Evolutionary conservation across 2,888 invertebrate genomes (phyloP).

Genomic region (Fissipunctia ypsillon): DNA sequence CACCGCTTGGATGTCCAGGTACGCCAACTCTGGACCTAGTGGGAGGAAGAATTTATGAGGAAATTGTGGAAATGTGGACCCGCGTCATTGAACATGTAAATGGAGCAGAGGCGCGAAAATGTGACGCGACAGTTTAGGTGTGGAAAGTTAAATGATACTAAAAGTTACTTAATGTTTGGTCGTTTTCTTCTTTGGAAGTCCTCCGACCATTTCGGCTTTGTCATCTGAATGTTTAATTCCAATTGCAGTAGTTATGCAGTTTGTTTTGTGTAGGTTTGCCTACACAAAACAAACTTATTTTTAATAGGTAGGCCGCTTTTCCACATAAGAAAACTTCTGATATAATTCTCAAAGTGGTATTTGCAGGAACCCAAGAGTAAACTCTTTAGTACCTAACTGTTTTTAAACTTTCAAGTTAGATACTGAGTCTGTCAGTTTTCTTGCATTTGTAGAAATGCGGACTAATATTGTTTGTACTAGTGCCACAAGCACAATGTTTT

Average conservation of each 20-base stretch:
- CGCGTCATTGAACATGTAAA: slow-evolving; percentile 8
- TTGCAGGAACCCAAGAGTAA: neutral
- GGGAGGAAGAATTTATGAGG: slow-evolving; percentile 3
- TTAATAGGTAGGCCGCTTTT: neutral
- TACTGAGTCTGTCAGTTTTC: neutral
- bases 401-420: too few species aligned
- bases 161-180: too few species aligned
- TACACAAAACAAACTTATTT: too few species aligned
- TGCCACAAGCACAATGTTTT: too few species aligned
- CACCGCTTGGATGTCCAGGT: slow-evolving; percentile 75
- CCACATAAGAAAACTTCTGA: neutral
- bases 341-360: neutral
- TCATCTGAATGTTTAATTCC: neutral
- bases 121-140: neutral
- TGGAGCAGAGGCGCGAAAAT: neutral
- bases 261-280: neutral
- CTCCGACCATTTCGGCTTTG: too few species aligned
- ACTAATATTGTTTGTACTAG: neutral
- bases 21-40: slow-evolving; percentile 76
- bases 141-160: too few species aligned
- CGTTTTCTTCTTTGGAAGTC: too few species aligned
- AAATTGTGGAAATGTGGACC: neutral
- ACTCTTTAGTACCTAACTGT: too few species aligned
- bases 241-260: neutral
- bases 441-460: neutral